phyloP scores from a whole-genome alignment of 35 echinoderm and acorn worm genomes.

The Hemicentrotus pulcherrimus region DNA sequence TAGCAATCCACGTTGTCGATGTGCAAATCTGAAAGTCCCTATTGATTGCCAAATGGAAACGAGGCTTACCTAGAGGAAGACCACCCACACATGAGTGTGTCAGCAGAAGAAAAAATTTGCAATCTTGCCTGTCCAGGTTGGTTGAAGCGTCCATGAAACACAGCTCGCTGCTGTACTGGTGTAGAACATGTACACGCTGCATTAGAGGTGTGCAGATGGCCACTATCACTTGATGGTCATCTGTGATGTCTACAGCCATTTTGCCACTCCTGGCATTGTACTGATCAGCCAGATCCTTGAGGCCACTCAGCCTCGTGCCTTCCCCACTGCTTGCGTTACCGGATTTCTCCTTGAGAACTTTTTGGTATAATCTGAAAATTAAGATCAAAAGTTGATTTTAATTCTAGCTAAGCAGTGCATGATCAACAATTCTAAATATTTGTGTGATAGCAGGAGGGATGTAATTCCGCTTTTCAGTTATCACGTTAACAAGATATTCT shows the following conservation, averaged over 20 bases:
- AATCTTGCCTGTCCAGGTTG: slow-evolving; percentile 57
- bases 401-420: background rate
- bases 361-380: slow-evolving; percentile 67
- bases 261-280: slow-evolving; percentile 31
- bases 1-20: too few relatives aligned
- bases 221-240: slow-evolving; percentile 47
- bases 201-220: slow-evolving; percentile 54
- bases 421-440: background rate
- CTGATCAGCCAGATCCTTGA: background rate
- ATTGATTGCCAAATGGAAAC: too few relatives aligned
- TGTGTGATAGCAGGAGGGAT: background rate
- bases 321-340: slow-evolving; percentile 15
- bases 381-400: background rate
- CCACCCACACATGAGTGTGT: slow-evolving; percentile 70
- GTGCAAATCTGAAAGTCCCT: too few relatives aligned
- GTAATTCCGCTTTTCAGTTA: background rate
- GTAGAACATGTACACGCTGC: slow-evolving; percentile 19
- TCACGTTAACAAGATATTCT: background rate
- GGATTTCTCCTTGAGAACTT: slow-evolving; percentile 49
- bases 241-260: slow-evolving; percentile 4
- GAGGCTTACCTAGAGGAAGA: slow-evolving; percentile 51
- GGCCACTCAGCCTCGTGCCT: background rate
- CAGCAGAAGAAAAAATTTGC: slow-evolving; percentile 64
- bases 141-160: slow-evolving; percentile 63
- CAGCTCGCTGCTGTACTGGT: slow-evolving; percentile 45